Percentiles rank a stretch among this genome's conserved stretches.
These are phyloP conservation scores for Euura lappo DNA, from an alignment of 1,140 invertebrate genomes.

Conservation along the genomic window DNA sequence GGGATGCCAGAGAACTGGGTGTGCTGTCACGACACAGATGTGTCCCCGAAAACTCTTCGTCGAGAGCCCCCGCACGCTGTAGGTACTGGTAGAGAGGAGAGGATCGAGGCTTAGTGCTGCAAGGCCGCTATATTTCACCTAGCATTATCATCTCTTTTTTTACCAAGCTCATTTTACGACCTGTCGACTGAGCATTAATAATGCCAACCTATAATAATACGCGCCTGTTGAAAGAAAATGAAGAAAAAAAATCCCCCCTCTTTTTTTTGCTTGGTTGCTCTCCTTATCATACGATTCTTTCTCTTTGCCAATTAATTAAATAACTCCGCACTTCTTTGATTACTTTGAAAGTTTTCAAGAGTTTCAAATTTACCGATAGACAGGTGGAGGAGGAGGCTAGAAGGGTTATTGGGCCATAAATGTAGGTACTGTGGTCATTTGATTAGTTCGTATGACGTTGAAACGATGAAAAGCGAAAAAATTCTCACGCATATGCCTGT, in stretches of 20 bases:
- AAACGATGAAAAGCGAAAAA: no score
- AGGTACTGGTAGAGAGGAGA: no score
- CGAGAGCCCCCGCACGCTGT: neutral
- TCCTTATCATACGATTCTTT: neutral
- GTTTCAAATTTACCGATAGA: no score
- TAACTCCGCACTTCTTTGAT: neutral
- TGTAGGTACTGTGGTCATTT: no score
- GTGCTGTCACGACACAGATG: constrained; percentile 32
- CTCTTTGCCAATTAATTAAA: constrained; percentile 2
- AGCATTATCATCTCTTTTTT: constrained; percentile 37
- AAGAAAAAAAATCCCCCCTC: neutral
- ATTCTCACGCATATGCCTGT: no score
- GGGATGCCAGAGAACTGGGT: constrained; percentile 33
- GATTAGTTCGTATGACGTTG: no score
- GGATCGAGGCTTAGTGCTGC: constrained; percentile 19
- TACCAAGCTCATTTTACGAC: constrained; percentile 32
- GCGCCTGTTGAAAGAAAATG: constrained; percentile 24
- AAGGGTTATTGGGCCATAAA: no score
- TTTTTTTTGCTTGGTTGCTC: neutral
- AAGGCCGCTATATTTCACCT: constrained; percentile 33
- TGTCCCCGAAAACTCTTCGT: constrained; percentile 19
- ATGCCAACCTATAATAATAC: constrained; percentile 34
- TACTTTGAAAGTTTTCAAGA: no score
- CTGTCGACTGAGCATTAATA: constrained; percentile 39
- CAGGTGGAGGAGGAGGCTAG: no score